phyloP scores from a whole-genome alignment of 2,797 vertebrate species.

The Buceros bicornis region DNA sequence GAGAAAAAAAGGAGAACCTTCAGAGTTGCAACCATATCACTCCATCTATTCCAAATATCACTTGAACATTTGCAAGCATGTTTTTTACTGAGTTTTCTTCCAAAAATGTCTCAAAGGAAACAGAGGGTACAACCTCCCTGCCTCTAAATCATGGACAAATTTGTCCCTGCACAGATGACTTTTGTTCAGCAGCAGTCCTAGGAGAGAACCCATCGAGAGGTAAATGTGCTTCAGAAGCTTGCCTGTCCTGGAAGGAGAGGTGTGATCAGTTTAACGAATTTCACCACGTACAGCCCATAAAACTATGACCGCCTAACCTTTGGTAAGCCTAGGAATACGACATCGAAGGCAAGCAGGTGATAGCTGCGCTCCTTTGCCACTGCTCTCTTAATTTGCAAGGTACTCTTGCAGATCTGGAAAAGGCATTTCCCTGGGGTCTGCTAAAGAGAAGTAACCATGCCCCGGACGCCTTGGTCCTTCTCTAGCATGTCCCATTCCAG shows the following conservation, averaged over 20 bases:
- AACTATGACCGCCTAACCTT: background rate
- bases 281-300: background rate
- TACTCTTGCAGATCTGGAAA: background rate
- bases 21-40: background rate
- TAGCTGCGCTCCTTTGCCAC: background rate
- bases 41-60: background rate
- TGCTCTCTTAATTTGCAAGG: background rate
- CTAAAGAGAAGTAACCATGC: background rate
- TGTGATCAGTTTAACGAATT: background rate
- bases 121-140: background rate
- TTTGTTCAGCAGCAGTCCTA: background rate
- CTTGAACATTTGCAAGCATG: background rate
- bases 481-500: background rate
- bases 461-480: background rate
- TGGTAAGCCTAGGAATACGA: background rate
- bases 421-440: background rate
- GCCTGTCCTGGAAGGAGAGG: background rate
- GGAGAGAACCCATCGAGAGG: background rate
- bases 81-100: background rate
- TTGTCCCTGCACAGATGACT: background rate
- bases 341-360: background rate
- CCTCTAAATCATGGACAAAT: background rate
- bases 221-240: background rate
- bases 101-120: background rate
- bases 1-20: constrained; percentile 42